Base-by-base conservation (phyloP, 2,888 invertebrate species). In the Cenopis cana region DNA sequence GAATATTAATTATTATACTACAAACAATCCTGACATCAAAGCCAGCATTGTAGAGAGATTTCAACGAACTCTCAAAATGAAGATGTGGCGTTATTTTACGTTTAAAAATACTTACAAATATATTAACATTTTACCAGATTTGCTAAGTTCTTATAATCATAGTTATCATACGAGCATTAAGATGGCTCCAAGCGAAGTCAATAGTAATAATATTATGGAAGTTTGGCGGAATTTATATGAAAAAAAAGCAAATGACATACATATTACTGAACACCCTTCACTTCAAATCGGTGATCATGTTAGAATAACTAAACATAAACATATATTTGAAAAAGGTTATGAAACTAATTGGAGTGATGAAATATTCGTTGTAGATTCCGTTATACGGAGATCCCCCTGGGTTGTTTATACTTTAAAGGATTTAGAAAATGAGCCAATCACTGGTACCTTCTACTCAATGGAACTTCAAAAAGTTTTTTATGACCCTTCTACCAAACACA, bases 331-430 rank as follows among this genome's bases (percentile, higher is more conserved):
- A 75, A 79, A 79, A 69, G 76, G 79, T 3, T 80, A 79, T 72
- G 77, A 79, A 75, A 71, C 79, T 9, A 79, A 79, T 57, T 79
- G 79, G 79, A 81, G 79, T 75, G 78, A 79, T 75, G 77, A 80
- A 76, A 76, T 80, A 52, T 80, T 80, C 70, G 60, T 69, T 2
- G 62, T 75, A n/a, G 17, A 72, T 11, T 66, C 74, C 5, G 17
- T 76, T 12, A 74, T 76, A 57, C 54, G 73, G 10, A 56, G 77
- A 50, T 73, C 72, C 4, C 75, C 76, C 1, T 68, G 68, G 67
- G 20, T 75, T 9, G 77, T 77, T 2, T 78, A 77, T 54, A 76
- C 76, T 12, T 57, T 78, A 60, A 76, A 73, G 60, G 76, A 77
- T 69, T 73, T 78, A 33, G 62, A 76, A 59, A 57, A 72, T 64